Percentiles rank a stretch among this genome's conserved stretches.
These are phyloP conservation scores for Harmothoe impar DNA, from an alignment of 2,888 invertebrate species.

Conservation along the genomic window DNA sequence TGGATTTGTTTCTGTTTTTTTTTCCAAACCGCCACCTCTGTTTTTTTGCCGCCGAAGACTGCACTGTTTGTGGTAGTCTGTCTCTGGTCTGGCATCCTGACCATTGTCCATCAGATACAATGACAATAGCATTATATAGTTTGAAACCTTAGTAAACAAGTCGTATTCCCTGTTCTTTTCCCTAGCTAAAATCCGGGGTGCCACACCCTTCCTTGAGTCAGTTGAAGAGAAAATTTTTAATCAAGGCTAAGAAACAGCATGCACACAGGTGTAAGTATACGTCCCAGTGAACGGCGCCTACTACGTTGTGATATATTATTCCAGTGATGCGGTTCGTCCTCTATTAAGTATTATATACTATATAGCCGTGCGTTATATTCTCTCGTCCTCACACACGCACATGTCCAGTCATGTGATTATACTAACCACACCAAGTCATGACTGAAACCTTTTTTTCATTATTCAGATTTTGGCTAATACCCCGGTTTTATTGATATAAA, in stretches of 20 bases:
- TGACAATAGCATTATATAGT: constrained; percentile 50
- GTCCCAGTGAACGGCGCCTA: constrained; percentile 14
- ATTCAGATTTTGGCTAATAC: constrained; percentile 27
- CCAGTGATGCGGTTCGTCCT: constrained; percentile 58
- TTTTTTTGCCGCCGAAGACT: constrained; percentile 56
- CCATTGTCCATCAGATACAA: constrained; percentile 17
- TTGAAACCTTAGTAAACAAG: constrained; percentile 58
- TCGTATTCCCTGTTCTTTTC: constrained; percentile 60
- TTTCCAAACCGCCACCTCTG: constrained; percentile 43
- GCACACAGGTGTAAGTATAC: constrained; percentile 73
- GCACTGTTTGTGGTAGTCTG: constrained; percentile 53
- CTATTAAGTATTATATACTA: constrained; percentile 38
- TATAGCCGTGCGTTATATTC: constrained; percentile 52
- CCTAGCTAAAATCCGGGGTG: constrained; percentile 87
- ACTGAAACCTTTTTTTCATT: constrained; percentile 40
- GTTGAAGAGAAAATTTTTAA: constrained; percentile 94
- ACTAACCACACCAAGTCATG: constrained; percentile 56
- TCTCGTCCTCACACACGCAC: constrained; percentile 54
- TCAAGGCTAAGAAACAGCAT: constrained; percentile 91
- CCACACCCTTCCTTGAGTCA: constrained; percentile 93
- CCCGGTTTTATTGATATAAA: constrained; percentile 11
- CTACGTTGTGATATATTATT: constrained; percentile 49
- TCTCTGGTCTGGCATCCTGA: constrained; percentile 44
- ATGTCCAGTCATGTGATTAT: constrained; percentile 58
- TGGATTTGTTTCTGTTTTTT: constrained; percentile 47